Evolutionary conservation across 2,888 invertebrate species (phyloP).

Genomic region (Creontiades dilutus): DNA sequence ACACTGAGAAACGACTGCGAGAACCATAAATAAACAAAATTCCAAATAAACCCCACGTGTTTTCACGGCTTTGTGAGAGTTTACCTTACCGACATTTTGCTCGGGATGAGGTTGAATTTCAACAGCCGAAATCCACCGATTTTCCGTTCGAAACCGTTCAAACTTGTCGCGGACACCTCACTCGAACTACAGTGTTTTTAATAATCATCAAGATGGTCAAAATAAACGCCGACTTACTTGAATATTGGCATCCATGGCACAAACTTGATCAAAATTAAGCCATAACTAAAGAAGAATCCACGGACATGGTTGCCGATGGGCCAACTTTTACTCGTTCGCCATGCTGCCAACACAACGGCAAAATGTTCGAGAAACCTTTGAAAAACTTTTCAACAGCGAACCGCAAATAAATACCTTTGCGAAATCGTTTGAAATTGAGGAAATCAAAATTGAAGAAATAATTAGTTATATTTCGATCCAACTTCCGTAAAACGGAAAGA

Average conservation of each 20-base stretch:
- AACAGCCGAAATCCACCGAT: constrained; percentile 50
- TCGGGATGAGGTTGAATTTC: constrained; percentile 51
- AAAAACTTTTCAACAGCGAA: too few species aligned
- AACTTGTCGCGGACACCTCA: background rate
- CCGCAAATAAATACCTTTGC: too few species aligned
- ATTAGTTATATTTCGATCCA: too few species aligned
- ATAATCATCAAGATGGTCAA: background rate
- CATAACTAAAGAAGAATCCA: constrained; percentile 73
- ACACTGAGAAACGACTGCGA: background rate
- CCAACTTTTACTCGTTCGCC: constrained; percentile 46
- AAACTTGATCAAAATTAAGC: constrained; percentile 74
- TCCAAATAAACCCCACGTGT: constrained; percentile 73
- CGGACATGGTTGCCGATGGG: constrained; percentile 73
- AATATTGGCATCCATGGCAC: constrained; percentile 74
- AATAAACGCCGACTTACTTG: constrained; percentile 72
- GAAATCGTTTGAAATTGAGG: too few species aligned
- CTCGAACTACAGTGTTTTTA: background rate
- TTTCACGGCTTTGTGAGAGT: constrained; percentile 66
- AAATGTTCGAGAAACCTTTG: too few species aligned
- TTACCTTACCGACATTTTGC: constrained; percentile 75
- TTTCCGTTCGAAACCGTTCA: background rate
- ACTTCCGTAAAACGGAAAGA: too few species aligned
- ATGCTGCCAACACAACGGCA: constrained; percentile 27
- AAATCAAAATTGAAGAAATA: too few species aligned
- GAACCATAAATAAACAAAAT: constrained; percentile 32